Evolutionary conservation across 1,140 invertebrate species (phyloP).

Genomic region (Agrypnia vestita): DNA sequence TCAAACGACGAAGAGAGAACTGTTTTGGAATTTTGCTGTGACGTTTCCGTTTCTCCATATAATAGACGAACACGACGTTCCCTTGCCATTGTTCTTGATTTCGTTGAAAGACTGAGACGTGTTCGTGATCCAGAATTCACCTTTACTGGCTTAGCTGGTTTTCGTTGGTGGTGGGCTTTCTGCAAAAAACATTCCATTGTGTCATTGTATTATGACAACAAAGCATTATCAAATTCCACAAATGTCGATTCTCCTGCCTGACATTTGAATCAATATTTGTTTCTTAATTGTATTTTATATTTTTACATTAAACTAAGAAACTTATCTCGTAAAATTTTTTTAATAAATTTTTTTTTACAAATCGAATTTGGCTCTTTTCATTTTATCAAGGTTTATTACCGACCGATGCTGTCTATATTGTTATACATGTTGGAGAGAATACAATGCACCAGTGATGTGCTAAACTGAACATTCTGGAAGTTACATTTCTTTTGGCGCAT

Average conservation of each 20-base stretch:
- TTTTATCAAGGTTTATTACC: no score
- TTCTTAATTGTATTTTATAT: background rate
- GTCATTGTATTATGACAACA: slow-evolving; percentile 52
- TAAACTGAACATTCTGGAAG: no score
- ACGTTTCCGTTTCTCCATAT: slow-evolving; percentile 81
- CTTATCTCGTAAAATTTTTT: slow-evolving; percentile 8
- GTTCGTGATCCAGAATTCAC: slow-evolving; percentile 77
- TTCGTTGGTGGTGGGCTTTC: slow-evolving; percentile 88
- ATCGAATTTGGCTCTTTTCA: background rate
- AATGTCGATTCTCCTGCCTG: slow-evolving; percentile 23
- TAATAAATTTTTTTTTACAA: slow-evolving; percentile 31
- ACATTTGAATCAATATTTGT: slow-evolving; percentile 29
- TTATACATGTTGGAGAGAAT: no score
- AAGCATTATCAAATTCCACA: slow-evolving; percentile 30
- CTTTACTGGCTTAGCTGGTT: slow-evolving; percentile 80
- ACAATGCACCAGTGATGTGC: no score
- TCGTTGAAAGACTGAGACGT: slow-evolving; percentile 77
- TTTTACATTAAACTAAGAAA: background rate
- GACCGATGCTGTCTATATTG: no score
- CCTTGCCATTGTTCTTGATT: slow-evolving; percentile 77
- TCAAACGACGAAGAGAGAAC: slow-evolving; percentile 77
- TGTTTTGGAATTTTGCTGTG: slow-evolving; percentile 83
- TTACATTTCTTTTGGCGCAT: no score
- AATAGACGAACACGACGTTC: slow-evolving; percentile 82
- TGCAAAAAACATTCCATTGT: slow-evolving; percentile 86